phyloP scores from a whole-genome alignment of 1,140 invertebrate species.

The Ips nitidus region DNA sequence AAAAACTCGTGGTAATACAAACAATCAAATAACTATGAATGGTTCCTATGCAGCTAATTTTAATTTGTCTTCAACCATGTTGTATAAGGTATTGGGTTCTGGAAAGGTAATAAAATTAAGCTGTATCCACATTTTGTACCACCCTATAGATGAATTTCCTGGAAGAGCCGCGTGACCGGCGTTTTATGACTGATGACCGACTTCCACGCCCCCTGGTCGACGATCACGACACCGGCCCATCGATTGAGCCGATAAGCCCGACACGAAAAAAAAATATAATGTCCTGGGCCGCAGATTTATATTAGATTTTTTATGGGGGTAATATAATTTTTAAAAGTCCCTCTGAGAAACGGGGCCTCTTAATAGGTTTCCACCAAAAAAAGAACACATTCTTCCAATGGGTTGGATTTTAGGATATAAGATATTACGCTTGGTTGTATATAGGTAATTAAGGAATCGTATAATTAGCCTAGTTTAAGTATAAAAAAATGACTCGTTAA shows the following conservation, averaged over 20 bases:
- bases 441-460: no score
- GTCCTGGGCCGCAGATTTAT: conserved; percentile 30
- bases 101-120: no score
- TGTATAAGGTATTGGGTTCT: no score
- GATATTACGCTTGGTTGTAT: no score
- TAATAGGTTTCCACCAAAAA: conserved; percentile 12
- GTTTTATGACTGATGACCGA: conserved; percentile 51
- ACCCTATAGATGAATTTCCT: conserved; percentile 34
- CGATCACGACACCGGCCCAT: conserved; percentile 45
- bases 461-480: no score
- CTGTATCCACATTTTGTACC: background rate
- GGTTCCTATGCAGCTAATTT: no score
- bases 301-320: conserved; percentile 33
- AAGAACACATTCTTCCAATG: no score
- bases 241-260: conserved; percentile 34
- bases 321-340: conserved; percentile 33
- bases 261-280: conserved; percentile 39
- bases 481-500: no score
- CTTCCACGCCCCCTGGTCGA: conserved; percentile 50
- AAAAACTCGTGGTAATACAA: no score
- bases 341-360: conserved; percentile 11
- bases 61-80: no score
- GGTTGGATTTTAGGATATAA: no score
- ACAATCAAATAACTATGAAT: no score
- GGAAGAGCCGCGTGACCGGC: conserved; percentile 41